These are phyloP conservation scores for Pocillopora damicornis DNA, from an alignment of 64 coral and sea anemone genomes.

Conservation along the genomic window DNA sequence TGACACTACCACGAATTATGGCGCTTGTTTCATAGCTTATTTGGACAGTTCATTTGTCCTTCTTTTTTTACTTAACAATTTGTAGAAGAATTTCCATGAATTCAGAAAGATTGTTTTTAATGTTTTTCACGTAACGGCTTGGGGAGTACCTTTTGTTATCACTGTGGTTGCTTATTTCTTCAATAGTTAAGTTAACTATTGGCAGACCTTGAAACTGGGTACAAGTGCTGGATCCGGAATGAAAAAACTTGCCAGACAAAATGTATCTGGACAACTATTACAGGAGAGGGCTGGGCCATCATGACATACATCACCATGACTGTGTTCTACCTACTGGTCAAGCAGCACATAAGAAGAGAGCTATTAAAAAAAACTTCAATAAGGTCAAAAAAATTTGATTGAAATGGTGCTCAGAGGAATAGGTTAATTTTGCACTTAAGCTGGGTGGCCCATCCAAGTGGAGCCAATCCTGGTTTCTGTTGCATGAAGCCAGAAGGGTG, in stretches of 20 bases:
- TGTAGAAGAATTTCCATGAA: conserved; percentile 27
- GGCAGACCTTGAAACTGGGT: conserved; percentile 16
- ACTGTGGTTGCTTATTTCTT: conserved; percentile 21
- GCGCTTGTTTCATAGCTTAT: conserved; percentile 78
- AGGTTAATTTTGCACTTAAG: too few species aligned
- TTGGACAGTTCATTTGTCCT: conserved; percentile 80
- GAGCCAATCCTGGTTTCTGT: too few species aligned
- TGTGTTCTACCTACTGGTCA: conserved; percentile 51
- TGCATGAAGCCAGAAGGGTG: too few species aligned
- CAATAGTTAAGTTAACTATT: conserved; percentile 36
- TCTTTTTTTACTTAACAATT: conserved; percentile 77
- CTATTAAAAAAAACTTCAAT: background rate
- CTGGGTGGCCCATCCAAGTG: too few species aligned
- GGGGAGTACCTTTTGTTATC: conserved; percentile 68
- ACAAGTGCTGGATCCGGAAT: conserved; percentile 80
- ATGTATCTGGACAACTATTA: conserved; percentile 69
- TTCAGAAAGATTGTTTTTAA: conserved; percentile 50
- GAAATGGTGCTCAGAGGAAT: too few species aligned
- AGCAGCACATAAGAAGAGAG: conserved; percentile 42
- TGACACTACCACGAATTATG: conserved; percentile 25
- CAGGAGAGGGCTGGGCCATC: conserved; percentile 93
- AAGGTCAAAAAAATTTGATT: too few species aligned
- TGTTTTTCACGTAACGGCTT: conserved; percentile 80
- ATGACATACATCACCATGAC: conserved; percentile 63
- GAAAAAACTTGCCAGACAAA: background rate